phyloP scores from a whole-genome alignment of 2,113 vertebrate genomes.

The Tapirus terrestris region DNA sequence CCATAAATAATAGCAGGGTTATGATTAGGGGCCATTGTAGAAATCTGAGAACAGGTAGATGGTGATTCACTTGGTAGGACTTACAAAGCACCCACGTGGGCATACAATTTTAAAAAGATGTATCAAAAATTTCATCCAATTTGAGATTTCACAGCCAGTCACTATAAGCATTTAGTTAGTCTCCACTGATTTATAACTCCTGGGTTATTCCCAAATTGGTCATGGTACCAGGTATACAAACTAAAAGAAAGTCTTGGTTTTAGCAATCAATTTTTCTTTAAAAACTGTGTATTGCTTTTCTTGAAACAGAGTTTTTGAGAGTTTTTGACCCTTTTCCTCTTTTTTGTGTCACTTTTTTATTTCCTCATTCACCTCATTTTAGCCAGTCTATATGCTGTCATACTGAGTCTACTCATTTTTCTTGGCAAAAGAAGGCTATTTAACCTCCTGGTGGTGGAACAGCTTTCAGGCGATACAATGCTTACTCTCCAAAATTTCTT shows the following conservation, averaged over 20 bases:
- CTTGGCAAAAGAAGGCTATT: constrained; percentile 48
- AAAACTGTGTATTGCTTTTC: constrained; percentile 73
- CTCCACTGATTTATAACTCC: constrained; percentile 62
- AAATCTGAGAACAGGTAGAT: constrained; percentile 56
- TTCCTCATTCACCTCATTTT: constrained; percentile 46
- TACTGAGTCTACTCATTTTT: constrained; percentile 36
- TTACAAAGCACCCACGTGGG: constrained; percentile 41
- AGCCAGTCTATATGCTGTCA: neutral
- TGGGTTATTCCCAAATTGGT: constrained; percentile 74
- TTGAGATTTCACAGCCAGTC: constrained; percentile 69
- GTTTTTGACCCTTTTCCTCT: constrained; percentile 62
- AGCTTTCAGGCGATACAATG: neutral
- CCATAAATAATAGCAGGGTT: constrained; percentile 63
- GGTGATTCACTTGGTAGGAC: constrained; percentile 39
- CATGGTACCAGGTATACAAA: constrained; percentile 64
- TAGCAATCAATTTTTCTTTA: constrained; percentile 71
- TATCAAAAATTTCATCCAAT: constrained; percentile 53
- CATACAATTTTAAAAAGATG: constrained; percentile 66
- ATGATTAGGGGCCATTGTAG: constrained; percentile 18
- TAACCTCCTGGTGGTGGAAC: neutral
- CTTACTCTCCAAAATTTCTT: neutral
- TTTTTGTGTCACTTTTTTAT: neutral
- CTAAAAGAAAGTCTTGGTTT: constrained; percentile 72
- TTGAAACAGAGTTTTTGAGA: constrained; percentile 75
- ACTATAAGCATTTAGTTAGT: constrained; percentile 71